These are phyloP conservation scores for Falco punctatus DNA, from an alignment of 2,113 vertebrate genomes.

Conservation along the genomic window DNA sequence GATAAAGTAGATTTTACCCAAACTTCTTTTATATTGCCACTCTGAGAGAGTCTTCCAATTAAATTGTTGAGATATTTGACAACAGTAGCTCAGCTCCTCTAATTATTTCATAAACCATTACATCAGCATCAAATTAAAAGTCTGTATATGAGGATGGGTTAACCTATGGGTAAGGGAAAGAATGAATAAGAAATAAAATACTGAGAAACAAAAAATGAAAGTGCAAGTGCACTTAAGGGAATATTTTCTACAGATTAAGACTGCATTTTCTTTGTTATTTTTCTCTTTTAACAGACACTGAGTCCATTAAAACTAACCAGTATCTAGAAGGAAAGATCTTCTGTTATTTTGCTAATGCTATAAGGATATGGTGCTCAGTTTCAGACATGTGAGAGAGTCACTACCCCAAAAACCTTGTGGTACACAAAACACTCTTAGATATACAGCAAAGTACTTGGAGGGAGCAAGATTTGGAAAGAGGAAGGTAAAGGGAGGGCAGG, in stretches of 20 bases:
- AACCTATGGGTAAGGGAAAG: too few relatives aligned
- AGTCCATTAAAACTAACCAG: neutral
- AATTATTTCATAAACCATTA: neutral
- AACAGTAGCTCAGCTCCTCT: neutral
- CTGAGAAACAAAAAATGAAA: neutral
- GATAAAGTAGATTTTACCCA: neutral
- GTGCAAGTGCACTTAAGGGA: neutral
- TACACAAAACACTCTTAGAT: neutral
- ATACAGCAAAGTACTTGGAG: neutral
- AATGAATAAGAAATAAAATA: neutral
- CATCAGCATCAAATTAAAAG: neutral
- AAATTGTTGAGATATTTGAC: neutral
- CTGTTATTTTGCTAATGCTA: neutral
- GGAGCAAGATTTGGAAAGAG: neutral
- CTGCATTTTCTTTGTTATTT: neutral
- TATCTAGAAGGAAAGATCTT: neutral
- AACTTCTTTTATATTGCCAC: neutral
- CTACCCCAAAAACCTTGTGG: neutral
- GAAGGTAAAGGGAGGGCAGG: neutral
- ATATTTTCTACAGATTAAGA: neutral
- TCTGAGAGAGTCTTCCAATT: neutral
- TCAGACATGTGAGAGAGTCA: neutral
- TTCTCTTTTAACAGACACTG: neutral
- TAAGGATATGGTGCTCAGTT: neutral
- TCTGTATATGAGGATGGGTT: neutral